Evolutionary conservation across 2,797 vertebrate genomes (phyloP), one percentile per base, ranked within the genome.

Genomic region (Enteromius mattozi): DNA sequence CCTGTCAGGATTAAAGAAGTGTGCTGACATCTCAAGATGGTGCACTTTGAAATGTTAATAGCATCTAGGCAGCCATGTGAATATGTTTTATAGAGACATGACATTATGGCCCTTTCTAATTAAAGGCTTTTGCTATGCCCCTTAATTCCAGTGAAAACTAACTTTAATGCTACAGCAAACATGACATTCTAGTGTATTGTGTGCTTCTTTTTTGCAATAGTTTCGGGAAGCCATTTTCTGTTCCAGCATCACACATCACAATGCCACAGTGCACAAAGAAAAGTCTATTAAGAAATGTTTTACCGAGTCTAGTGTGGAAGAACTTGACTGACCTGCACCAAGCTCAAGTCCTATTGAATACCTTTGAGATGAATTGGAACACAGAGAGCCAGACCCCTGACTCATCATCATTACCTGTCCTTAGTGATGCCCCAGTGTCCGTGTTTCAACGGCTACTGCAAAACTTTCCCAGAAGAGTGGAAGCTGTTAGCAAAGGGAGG

Each of bases 1-100:
- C 51, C 79, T 71, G 79, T 70, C 79, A 59, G 66, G 49, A 56
- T 75, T 49, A 35, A 81, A 61, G 19, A 33, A 42, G 33, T 30
- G 35, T 82, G 37, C 24, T n/a, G 70, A 8, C 1, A 56, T 71
- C 66, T 71, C 16, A 37, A 47, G n/a, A 71, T 72, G 2, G 35
- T 33, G 24, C 35, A 30, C 35, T 47, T 45, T 70, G 37, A 61
- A 56, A 35, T 77, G 47, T 68, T 76, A 54, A 51, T 35, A 24
- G 2, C 8, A 65, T 49, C 70, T 27, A 30, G 72, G 49, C 49
- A 81, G 68, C 51, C 47, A 40, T 71, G 49, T 45, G 49, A 40
- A 71, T 49, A 35, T 51, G 24, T 76, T 68, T 59, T 45, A 59
- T 33, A 45, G 33, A 54, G 24, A 33, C 24, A 4, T 77, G 35